Percentiles rank a stretch among this genome's conserved stretches.
Evolutionary conservation across 2,797 vertebrate species (phyloP).

Genomic region (Amniataba percoides): DNA sequence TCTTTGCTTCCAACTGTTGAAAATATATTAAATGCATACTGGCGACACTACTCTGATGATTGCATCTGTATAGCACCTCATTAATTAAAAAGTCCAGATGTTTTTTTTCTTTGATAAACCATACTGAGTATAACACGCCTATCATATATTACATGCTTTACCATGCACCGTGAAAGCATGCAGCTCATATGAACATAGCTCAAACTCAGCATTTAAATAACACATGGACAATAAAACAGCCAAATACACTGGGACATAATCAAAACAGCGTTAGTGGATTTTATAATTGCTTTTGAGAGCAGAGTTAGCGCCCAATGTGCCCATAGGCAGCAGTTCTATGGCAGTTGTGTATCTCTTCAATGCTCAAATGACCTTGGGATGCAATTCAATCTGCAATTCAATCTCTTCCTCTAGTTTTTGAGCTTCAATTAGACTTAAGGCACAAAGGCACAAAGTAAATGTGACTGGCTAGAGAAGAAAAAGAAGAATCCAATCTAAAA

Average conservation of each 20-base stretch:
- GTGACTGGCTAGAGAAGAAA: constrained; percentile 61
- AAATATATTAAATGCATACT: constrained; percentile 1
- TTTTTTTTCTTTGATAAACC: constrained; percentile 35
- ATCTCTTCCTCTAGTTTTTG: constrained; percentile 65
- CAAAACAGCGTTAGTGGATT: constrained; percentile 29
- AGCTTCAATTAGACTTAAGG: constrained; percentile 76
- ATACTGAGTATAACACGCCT: constrained; percentile 12
- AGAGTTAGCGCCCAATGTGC: constrained; percentile 10
- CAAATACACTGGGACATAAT: constrained; percentile 43
- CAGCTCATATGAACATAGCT: constrained; percentile 26
- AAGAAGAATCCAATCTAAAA: constrained; percentile 67
- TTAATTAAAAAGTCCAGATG: neutral
- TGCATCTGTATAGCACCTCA: neutral
- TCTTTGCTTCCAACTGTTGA: neutral
- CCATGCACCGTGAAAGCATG: neutral
- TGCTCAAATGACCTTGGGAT: constrained; percentile 79
- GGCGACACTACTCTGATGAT: neutral
- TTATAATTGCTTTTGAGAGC: constrained; percentile 57
- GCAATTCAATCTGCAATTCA: constrained; percentile 78
- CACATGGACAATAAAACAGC: constrained; percentile 44
- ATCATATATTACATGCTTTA: constrained; percentile 24
- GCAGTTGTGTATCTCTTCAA: constrained; percentile 54
- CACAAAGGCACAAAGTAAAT: constrained; percentile 72
- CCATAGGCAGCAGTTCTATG: constrained; percentile 35
- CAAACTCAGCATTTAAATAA: constrained; percentile 34